Percentiles rank a stretch among this genome's conserved stretches.
Conservation (phyloP, 2,113 vertebrate species). For the Podocnemis expansa region DNA sequence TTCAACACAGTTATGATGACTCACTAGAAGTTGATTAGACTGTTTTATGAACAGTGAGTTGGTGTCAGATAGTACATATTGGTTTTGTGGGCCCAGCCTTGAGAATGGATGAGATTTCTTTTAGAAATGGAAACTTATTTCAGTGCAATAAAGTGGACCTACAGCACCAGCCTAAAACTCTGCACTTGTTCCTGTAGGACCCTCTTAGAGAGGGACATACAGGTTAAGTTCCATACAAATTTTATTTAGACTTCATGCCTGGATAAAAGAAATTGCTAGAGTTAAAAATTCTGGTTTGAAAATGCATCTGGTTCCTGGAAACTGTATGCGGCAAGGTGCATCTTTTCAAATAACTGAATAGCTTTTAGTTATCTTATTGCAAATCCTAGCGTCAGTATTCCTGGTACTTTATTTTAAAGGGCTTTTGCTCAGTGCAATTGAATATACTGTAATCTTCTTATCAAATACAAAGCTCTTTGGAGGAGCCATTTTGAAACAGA, state of each 20-base stretch:
- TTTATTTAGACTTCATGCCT: conserved; percentile 63
- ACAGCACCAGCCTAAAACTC: conserved; percentile 62
- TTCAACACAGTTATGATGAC: conserved; percentile 30
- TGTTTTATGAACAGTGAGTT: conserved; percentile 67
- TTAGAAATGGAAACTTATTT: conserved; percentile 45
- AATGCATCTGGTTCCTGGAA: conserved; percentile 10
- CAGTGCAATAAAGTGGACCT: conserved; percentile 64
- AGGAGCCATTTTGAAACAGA: conserved; percentile 63
- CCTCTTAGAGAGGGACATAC: conserved; percentile 57
- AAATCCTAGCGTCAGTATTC: conserved; percentile 34
- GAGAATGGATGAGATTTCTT: conserved; percentile 62
- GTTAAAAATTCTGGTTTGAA: conserved; percentile 45
- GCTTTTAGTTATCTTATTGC: conserved; percentile 51
- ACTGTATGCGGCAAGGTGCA: conserved; percentile 1
- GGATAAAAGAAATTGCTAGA: conserved; percentile 60
- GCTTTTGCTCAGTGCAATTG: conserved; percentile 58
- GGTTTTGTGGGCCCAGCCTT: conserved; percentile 29
- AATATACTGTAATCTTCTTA: conserved; percentile 71
- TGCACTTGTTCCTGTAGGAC: conserved; percentile 66
- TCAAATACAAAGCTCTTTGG: conserved; percentile 66
- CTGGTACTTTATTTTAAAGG: conserved; percentile 64
- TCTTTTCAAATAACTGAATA: conserved; percentile 49
- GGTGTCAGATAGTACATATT: conserved; percentile 48
- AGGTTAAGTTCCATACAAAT: conserved; percentile 59
- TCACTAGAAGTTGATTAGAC: conserved; percentile 62